Evolutionary conservation across 2,888 invertebrate species (phyloP).

Genomic region (Himalopsyche kuldschensis): DNA sequence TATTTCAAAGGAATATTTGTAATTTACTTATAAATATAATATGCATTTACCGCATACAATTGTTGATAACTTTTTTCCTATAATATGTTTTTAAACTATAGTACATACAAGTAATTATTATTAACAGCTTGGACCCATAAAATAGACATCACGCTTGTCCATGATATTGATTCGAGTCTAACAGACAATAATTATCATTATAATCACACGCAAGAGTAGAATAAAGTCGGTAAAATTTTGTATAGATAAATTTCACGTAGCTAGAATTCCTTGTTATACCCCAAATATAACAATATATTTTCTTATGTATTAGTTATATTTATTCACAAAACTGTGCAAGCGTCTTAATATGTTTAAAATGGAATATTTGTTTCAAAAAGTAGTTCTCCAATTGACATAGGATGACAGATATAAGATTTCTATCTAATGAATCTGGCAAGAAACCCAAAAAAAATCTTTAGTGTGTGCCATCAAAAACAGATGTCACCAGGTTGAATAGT

Average conservation of each 20-base stretch:
- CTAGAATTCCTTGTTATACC: background rate
- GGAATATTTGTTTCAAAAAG: background rate
- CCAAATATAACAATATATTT: background rate
- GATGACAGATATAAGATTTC: background rate
- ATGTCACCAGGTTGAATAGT: background rate
- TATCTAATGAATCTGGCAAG: background rate
- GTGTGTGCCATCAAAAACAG: background rate
- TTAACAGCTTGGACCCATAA: too few relatives aligned
- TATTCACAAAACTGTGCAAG: background rate
- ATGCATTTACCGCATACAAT: too few relatives aligned
- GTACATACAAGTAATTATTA: too few relatives aligned
- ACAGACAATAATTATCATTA: too few relatives aligned
- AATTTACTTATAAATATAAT: too few relatives aligned
- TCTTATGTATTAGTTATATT: background rate
- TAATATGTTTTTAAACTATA: too few relatives aligned
- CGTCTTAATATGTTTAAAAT: background rate
- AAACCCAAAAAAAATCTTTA: background rate
- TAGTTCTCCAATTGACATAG: background rate
- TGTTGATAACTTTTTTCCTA: too few relatives aligned
- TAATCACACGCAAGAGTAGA: too few relatives aligned
- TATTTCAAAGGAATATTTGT: background rate
- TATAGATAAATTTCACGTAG: too few relatives aligned
- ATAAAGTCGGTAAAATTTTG: too few relatives aligned
- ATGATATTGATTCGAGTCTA: too few relatives aligned
- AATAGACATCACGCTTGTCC: too few relatives aligned